These are phyloP conservation scores for Pyrgilauda ruficollis DNA, from an alignment of 2,113 vertebrate genomes.

Conservation along the genomic window DNA sequence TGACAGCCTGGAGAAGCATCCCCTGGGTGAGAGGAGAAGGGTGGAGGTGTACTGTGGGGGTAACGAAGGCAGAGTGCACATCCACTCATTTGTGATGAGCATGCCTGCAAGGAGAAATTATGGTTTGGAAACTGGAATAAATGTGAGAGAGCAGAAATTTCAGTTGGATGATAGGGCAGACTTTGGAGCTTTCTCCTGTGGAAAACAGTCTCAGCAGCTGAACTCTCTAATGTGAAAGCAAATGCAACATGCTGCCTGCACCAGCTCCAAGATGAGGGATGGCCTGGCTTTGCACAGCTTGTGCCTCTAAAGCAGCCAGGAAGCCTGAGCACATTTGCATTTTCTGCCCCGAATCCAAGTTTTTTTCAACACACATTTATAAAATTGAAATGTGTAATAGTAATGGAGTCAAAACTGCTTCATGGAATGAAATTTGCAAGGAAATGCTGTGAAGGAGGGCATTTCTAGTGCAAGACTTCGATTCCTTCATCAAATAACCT, in stretches of 20 bases:
- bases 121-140: not conserved
- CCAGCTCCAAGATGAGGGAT: not conserved
- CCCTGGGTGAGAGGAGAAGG: not conserved
- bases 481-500: not conserved
- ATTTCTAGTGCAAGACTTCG: not conserved
- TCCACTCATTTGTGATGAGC: not conserved
- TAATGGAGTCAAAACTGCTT: not conserved
- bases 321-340: not conserved
- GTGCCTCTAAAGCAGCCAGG: not conserved
- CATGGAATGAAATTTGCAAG: not conserved
- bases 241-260: not conserved
- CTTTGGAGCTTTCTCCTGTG: not conserved
- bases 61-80: accelerated
- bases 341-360: not conserved
- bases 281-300: not conserved
- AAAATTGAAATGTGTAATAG: not conserved
- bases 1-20: not conserved
- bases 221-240: not conserved
- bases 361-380: not conserved
- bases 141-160: not conserved
- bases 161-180: not conserved
- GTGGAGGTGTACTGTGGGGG: not conserved
- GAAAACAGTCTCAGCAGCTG: not conserved
- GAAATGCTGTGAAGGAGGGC: not conserved
- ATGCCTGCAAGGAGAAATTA: not conserved